Evolutionary conservation across 2,797 vertebrate genomes (phyloP), one percentile per base, ranked within the genome.

Genomic region (Schizothorax lantsangensis): DNA sequence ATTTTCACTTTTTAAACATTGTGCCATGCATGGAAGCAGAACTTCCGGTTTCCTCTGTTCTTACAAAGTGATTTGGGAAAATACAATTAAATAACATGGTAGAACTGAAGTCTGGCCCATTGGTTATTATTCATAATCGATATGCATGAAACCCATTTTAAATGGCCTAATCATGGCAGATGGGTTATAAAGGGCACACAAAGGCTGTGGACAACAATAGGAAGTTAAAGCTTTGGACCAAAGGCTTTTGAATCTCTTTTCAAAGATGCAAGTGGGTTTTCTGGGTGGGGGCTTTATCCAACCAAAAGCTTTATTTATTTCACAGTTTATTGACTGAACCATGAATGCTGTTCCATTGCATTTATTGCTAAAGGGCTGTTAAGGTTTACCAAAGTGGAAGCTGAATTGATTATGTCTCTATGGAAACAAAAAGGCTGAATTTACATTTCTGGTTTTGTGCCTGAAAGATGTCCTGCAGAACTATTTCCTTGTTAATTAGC

Each of bases 1-100:
- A 30, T 71, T 84, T 69, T 81, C 84, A 81, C 62, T 64, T 84
- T 84, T 89, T 45, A 82, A 77, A 75, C 45, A 79, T 83, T 1
- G 26, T 47, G 36, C 17, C 6, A 82, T 10, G 33, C 52, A 66
- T 47, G 36, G 71, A 69, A 69, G 83, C 45, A 71, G 72, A 82
- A 68, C 17, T 54, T 69, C 19, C 23, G 14, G 68, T 85, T 79
- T 75, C 10, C 66, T 72, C 54, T 21, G 10, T 78, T 78, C 80
- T 59, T 40, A 85, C 77, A 57, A 69, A 62, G 83, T 10, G 14
- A 73, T 66, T 62, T 30, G 15, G 38, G 7, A 33, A 66, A 62
- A 84, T 36, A 36, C 47, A 54, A 75, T 77, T 38, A 85, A 69
- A 74, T 47, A 38, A 9, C 30, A 71, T 33, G n/a, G 0, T 19